A percentile compares a stretch with the other conserved stretches of the same genome.
phyloP scores from a whole-genome alignment of 2,113 vertebrate species.

The Corythornis madagascariensis region DNA sequence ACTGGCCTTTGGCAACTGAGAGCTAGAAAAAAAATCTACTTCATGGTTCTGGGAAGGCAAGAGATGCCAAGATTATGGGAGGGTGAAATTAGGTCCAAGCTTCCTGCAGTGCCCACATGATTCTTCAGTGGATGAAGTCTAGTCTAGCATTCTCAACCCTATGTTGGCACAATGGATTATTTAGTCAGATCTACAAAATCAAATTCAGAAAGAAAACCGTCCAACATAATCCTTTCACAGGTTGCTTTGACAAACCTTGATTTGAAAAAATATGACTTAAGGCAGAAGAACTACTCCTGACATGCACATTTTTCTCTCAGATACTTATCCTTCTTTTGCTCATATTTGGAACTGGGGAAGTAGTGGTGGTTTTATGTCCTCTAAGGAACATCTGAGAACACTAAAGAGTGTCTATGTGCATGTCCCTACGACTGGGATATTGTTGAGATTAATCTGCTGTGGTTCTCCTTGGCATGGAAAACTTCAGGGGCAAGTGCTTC shows the following conservation, averaged over 20 bases:
- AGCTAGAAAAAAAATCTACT: background rate
- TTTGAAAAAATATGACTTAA: background rate
- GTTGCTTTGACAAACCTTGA: background rate
- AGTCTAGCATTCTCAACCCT: background rate
- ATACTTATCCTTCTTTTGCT: background rate
- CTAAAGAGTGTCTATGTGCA: rapidly evolving
- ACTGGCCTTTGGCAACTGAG: background rate
- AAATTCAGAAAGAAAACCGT: background rate
- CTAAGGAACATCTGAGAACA: background rate
- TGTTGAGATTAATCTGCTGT: background rate
- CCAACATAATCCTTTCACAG: background rate
- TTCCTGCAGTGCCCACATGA: background rate
- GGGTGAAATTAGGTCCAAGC: background rate
- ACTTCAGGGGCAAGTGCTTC: background rate
- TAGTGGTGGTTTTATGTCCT: background rate
- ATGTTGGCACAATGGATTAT: background rate
- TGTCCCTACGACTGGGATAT: background rate
- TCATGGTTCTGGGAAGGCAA: background rate
- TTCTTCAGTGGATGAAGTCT: background rate
- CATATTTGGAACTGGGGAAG: background rate
- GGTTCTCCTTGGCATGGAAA: background rate
- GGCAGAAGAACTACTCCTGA: background rate
- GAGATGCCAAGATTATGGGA: background rate
- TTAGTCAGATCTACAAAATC: background rate
- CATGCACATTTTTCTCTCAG: background rate